phyloP scores from a whole-genome alignment of 2,888 invertebrate species.

The Stegophylla sp. region DNA sequence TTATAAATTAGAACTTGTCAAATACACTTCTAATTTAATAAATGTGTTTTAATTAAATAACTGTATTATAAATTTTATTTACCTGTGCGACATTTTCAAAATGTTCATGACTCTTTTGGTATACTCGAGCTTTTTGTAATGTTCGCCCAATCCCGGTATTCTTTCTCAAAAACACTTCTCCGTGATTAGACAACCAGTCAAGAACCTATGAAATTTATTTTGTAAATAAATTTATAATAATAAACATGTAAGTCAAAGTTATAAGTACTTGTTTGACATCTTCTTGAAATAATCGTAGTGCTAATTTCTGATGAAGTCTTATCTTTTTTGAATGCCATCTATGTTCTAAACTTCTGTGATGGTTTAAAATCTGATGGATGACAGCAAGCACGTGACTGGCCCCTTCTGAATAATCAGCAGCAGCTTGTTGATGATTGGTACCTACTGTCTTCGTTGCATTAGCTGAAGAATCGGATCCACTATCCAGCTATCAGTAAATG shows the following conservation, averaged over 20 bases:
- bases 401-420: constrained; percentile 94
- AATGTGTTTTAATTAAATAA: no score
- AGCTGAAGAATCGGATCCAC: constrained; percentile 61
- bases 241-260: constrained; percentile 12
- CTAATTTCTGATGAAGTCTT: constrained; percentile 91
- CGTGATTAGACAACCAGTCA: constrained; percentile 97
- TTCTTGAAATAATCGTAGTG: constrained; percentile 91
- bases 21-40: no score
- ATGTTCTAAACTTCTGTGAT: constrained; percentile 91
- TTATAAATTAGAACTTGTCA: no score
- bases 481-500: constrained; percentile 59
- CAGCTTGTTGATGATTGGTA: constrained; percentile 76
- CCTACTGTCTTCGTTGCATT: constrained; percentile 46
- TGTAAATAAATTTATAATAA: not conserved
- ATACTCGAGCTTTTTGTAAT: constrained; percentile 90
- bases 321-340: constrained; percentile 95
- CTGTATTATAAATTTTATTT: constrained; percentile 65
- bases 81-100: constrained; percentile 98
- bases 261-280: constrained; percentile 88
- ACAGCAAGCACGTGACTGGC: constrained; percentile 95
- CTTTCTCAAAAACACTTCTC: constrained; percentile 94
- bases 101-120: constrained; percentile 98
- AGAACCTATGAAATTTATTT: constrained; percentile 72
- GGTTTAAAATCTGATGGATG: constrained; percentile 94
- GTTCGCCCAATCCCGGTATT: constrained; percentile 97